Evolutionary conservation across 2,113 vertebrate genomes (phyloP).

Genomic region (Nicator chloris): DNA sequence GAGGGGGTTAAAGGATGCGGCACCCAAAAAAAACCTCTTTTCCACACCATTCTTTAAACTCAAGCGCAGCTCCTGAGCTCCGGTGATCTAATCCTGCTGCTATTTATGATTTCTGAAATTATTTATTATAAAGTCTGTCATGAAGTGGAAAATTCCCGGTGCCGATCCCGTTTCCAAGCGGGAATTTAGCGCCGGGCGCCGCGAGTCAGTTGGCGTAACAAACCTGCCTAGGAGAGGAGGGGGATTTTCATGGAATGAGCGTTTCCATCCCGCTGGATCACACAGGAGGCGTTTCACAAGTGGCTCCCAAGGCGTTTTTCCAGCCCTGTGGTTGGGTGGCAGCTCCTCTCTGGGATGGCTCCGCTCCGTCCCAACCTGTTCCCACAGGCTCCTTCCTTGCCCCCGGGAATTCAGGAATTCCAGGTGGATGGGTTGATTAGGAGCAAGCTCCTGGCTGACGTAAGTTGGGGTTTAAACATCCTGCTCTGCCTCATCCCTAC

Average conservation of each 20-base stretch:
- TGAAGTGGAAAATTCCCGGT: background rate
- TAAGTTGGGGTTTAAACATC: background rate
- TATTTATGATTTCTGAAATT: slow-evolving; percentile 8
- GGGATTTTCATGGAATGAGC: background rate
- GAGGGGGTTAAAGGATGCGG: background rate
- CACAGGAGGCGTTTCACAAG: rapidly evolving
- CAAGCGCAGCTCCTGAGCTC: background rate
- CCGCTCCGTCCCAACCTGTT: background rate
- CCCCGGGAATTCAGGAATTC: background rate
- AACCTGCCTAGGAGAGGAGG: background rate
- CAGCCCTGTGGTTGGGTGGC: background rate
- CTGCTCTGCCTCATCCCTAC: background rate
- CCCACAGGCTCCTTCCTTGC: background rate
- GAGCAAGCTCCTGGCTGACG: background rate
- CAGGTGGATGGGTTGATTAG: background rate
- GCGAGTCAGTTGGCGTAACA: background rate
- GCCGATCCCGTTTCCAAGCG: background rate
- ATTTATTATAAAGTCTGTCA: background rate
- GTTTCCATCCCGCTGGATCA: background rate
- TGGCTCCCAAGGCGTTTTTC: background rate
- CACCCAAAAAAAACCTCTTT: background rate
- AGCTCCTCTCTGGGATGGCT: background rate
- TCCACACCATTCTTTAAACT: background rate
- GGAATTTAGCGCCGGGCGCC: background rate
- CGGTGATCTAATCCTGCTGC: background rate